A percentile compares a stretch with the other conserved stretches of the same genome.
These are phyloP conservation scores for Pollicipes pollicipes DNA, from an alignment of 1,140 invertebrate genomes.

Conservation along the genomic window DNA sequence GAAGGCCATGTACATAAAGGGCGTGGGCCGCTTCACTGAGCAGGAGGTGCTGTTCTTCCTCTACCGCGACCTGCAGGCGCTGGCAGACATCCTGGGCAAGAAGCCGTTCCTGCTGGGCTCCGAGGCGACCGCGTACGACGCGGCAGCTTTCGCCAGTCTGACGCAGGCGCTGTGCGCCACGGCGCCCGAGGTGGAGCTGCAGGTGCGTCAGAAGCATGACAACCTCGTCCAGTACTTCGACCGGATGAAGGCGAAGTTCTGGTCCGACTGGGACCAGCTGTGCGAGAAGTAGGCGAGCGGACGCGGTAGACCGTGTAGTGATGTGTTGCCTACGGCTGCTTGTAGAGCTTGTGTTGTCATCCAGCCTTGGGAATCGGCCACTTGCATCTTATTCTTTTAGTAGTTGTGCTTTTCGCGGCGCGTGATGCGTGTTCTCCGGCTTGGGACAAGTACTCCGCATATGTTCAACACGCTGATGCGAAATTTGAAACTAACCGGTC, in stretches of 20 bases:
- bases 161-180: slow-evolving; percentile 2
- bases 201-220: neutral
- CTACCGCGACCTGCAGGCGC: slow-evolving; percentile 10
- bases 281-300: slow-evolving; percentile 5
- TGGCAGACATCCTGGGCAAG: slow-evolving; percentile 10
- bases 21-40: slow-evolving; percentile 11
- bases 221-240: slow-evolving; percentile 24
- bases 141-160: neutral
- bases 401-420: no score
- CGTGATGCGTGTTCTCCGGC: no score
- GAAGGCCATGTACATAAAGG: slow-evolving; percentile 7
- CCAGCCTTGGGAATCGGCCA: no score
- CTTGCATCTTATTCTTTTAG: no score
- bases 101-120: neutral
- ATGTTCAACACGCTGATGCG: no score
- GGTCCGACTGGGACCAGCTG: slow-evolving; percentile 27
- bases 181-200: neutral
- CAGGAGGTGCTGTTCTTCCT: slow-evolving; percentile 11
- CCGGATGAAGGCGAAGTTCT: slow-evolving; percentile 24
- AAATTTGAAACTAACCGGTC: no score
- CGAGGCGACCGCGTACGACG: neutral
- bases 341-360: no score
- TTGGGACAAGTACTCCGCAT: no score
- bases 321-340: no score
- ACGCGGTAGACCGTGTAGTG: no score